These are phyloP conservation scores for Achatina immaculata DNA, from an alignment of 1,140 invertebrate species.

Conservation along the genomic window DNA sequence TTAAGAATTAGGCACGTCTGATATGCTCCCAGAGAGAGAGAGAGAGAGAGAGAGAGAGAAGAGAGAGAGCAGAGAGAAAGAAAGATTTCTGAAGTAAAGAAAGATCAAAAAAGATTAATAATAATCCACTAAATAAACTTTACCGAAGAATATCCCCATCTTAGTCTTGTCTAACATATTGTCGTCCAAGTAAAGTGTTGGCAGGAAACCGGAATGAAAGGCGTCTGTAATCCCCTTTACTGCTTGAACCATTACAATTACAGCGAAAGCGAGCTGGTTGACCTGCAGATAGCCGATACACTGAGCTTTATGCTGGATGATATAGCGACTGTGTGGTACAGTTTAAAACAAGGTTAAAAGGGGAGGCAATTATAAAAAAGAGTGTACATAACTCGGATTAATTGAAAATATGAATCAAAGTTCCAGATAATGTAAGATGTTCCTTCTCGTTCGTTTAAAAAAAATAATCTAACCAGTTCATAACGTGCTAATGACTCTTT, in stretches of 20 bases:
- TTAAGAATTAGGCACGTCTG: no score
- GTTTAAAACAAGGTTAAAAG: no score
- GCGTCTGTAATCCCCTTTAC: background rate
- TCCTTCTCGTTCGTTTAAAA: no score
- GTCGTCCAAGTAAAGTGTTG: constrained; percentile 13
- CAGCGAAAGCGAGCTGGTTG: background rate
- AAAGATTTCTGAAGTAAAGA: background rate
- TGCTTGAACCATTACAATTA: background rate
- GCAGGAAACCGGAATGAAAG: constrained; percentile 12
- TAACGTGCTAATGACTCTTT: no score
- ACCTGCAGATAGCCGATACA: background rate
- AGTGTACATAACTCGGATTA: no score
- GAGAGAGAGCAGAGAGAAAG: background rate
- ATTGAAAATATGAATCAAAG: no score
- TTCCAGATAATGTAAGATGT: no score
- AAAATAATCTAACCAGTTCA: no score
- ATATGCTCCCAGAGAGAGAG: no score
- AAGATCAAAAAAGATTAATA: background rate
- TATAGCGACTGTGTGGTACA: no score
- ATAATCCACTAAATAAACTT: background rate
- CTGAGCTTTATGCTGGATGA: background rate
- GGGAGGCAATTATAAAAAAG: no score
- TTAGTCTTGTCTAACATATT: constrained; percentile 24
- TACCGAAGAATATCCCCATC: constrained; percentile 19
- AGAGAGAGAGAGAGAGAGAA: background rate